Evolutionary conservation across 2,797 vertebrate genomes (phyloP).

Genomic region (Sebastes umbrosus): DNA sequence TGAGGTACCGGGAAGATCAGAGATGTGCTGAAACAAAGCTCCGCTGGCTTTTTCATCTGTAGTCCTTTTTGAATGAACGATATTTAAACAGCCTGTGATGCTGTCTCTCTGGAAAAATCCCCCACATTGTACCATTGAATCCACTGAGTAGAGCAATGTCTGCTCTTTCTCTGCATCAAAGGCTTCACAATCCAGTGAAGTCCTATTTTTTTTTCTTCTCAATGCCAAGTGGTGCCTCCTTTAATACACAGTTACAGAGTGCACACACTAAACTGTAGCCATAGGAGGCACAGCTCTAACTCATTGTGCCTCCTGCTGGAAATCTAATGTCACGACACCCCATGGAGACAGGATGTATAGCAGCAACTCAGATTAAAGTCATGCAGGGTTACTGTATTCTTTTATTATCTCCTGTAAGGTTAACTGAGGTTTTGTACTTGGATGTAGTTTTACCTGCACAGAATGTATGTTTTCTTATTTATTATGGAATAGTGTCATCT

Average conservation of each 20-base stretch:
- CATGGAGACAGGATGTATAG: neutral
- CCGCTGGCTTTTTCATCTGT: slow-evolving; percentile 29
- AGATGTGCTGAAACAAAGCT: slow-evolving; percentile 17
- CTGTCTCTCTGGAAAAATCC: slow-evolving; percentile 19
- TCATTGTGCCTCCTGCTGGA: slow-evolving; percentile 74
- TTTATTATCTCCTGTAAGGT: neutral
- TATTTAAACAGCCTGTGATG: slow-evolving; percentile 14
- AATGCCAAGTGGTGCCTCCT: slow-evolving; percentile 37
- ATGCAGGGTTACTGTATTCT: neutral
- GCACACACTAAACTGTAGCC: slow-evolving; percentile 1
- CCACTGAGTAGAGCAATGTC: slow-evolving; percentile 16
- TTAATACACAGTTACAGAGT: slow-evolving; percentile 11
- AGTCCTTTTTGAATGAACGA: slow-evolving; percentile 9
- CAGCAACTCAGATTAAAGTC: neutral
- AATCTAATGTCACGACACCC: slow-evolving; percentile 35
- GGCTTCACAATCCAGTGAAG: slow-evolving; percentile 1
- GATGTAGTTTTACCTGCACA: neutral
- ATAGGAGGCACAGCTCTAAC: slow-evolving; percentile 14
- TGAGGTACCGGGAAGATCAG: slow-evolving; percentile 16
- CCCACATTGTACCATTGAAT: neutral
- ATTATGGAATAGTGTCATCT: neutral
- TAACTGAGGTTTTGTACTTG: neutral
- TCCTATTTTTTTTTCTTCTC: neutral
- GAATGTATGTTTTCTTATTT: neutral
- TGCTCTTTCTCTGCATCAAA: slow-evolving; percentile 26